A percentile compares a stretch with the other conserved stretches of the same genome.
Evolutionary conservation across 2,888 invertebrate species (phyloP).

Genomic region (Neocrepidodera transversa): DNA sequence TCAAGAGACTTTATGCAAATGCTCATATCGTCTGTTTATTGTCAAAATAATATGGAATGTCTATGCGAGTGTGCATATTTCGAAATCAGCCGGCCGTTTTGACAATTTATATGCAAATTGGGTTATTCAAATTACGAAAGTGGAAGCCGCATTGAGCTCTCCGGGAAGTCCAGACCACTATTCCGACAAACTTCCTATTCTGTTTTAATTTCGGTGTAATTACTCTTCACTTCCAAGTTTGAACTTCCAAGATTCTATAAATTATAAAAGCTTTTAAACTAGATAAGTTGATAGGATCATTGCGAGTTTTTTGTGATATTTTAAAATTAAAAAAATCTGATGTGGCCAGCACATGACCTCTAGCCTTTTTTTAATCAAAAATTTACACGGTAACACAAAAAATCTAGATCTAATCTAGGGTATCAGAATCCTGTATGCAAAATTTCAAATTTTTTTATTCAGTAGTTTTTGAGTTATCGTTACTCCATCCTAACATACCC

Average conservation of each 20-base stretch:
- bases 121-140: conserved; percentile 48
- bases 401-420: too few species aligned
- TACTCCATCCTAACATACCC: too few species aligned
- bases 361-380: too few species aligned
- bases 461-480: too few species aligned
- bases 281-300: too few species aligned
- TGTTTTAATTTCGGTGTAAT: conserved; percentile 26
- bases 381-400: too few species aligned
- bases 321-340: too few species aligned
- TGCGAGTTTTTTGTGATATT: too few species aligned
- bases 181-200: conserved; percentile 14
- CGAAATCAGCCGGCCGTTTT: conserved; percentile 39
- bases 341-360: too few species aligned
- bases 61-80: conserved; percentile 37
- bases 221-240: conserved; percentile 12
- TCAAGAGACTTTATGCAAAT: conserved; percentile 27
- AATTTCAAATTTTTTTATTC: too few species aligned
- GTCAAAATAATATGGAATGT: conserved; percentile 36
- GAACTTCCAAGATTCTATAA: conserved; percentile 3
- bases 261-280: background rate
- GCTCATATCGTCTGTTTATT: conserved; percentile 25
- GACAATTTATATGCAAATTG: conserved; percentile 53
- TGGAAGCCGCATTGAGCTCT: conserved; percentile 23
- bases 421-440: too few species aligned
- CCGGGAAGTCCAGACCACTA: conserved; percentile 1